phyloP scores from a whole-genome alignment of 2,113 vertebrate genomes.

The Ailuropoda melanoleuca region DNA sequence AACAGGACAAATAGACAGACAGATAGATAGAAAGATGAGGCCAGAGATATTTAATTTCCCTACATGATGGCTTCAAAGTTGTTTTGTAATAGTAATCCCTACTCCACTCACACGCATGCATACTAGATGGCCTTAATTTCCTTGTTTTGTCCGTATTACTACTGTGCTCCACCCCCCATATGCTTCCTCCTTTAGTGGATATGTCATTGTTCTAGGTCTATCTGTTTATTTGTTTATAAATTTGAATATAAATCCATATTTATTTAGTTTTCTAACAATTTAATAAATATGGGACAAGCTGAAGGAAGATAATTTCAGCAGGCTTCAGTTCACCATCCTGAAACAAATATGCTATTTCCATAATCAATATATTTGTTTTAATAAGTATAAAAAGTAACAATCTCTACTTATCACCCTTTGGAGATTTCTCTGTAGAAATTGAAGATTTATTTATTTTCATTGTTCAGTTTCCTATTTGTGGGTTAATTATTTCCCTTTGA shows the following conservation, averaged over 20 bases:
- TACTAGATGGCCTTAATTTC: background rate
- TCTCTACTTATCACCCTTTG: background rate
- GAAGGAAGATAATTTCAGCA: background rate
- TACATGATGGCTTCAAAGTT: background rate
- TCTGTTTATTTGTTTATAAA: background rate
- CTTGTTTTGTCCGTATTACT: background rate
- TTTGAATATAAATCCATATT: background rate
- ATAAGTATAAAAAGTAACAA: background rate
- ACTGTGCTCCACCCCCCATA: background rate
- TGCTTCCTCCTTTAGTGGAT: background rate
- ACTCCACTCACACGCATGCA: background rate
- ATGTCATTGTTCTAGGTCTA: no score
- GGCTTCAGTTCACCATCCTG: background rate
- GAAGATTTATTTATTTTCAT: background rate
- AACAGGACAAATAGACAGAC: background rate
- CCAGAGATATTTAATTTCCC: background rate
- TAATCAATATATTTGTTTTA: constrained; percentile 5
- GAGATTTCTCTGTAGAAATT: background rate
- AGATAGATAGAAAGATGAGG: background rate
- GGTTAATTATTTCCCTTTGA: background rate
- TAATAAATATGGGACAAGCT: background rate
- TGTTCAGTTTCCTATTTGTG: background rate
- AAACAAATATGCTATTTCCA: background rate
- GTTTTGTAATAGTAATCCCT: background rate
- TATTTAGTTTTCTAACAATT: background rate